Evolutionary conservation across 2,797 vertebrate species (phyloP), one percentile per base, ranked within the genome.

Genomic region (Rhinichthys osculus): DNA sequence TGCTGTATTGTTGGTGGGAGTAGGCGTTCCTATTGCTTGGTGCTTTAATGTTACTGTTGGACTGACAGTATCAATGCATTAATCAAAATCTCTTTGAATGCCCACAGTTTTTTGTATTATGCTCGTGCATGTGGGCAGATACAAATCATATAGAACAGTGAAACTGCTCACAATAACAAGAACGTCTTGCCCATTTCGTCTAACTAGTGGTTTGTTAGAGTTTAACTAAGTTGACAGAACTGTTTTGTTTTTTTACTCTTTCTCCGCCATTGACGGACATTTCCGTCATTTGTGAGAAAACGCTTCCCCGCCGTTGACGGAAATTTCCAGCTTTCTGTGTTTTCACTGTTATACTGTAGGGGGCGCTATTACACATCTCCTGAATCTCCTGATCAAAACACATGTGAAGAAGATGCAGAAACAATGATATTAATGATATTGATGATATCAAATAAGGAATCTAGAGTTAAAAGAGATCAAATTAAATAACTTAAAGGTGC

Each of bases 1-100:
- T 38, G 33, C 66, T 70, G 79, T 69, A 70, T 52, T 67, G 76
- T 78, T 78, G 52, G 23, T 40, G n/a, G 54, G 14, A 6, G 47
- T n/a, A 70, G 79, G 66, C 21, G 1, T 81, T 70, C 7, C 79
- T 70, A 19, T 67, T 52, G 66, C 30, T 54, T 47, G 66, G 54
- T 52, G 44, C 21, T 50, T 50, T 81, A 52, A 35, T 3, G 1
- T n/a, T 40, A 9, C 54, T 27, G 64, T 66, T 54, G 79, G 66
- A 23, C 33, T n/a, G 64, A 62, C 7, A 59, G 35, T 42, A 6
- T 62, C 35, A 59, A 42, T 27, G 19, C 13, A 69, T 38, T n/a
- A 38, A 52, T 54, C 1, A 10, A 38, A 23, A 47, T 67, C 62
- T 54, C 73, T 67, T 47, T 27, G 11, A 66, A 21, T 80, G 42